Base-by-base conservation (phyloP, 2,888 invertebrate species). In the Sialis lutaria region DNA sequence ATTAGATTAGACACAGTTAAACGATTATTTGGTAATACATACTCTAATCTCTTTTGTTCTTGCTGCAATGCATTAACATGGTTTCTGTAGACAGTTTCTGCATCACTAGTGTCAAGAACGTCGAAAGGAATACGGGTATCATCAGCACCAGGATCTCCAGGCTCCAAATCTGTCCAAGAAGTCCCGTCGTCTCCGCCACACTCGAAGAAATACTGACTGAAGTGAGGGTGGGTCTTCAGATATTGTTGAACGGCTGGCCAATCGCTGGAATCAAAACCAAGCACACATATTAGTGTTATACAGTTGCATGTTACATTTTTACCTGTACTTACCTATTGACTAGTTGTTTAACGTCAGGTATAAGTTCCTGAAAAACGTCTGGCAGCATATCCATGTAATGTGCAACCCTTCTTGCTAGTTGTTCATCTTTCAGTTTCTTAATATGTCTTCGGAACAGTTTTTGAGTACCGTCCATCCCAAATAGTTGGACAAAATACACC, bases 11-110 rank as follows among this genome's bases (percentile, higher is more conserved):
- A 22, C 22, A 22, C 22, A 2, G 22, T 22, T 22, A 2, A 22
- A 4, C 4, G 22, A 22, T 22, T 22, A 22, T 22, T 22, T 22
- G 22, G 22, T 46, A 34, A 44, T 47, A 75, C 86, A 77, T 67
- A 92, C 90, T 93, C 92, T 60, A 86, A 76, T 63, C 90, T 81
- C 60, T 89, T 84, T 59, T 91, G 87, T 62, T 92, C 91, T 60
- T 88, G 88, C 60, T 93, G 90, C 49, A 96, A 73, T 49, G 87
- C 84, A 60, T 89, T 91, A 47, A 92, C 76, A 64, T 87, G 91
- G 56, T 89, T 89, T 60, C 88, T 84, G 67, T 89, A 96, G 12
- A 90, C 87, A 5, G 82, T 82, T 60, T 93, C 92, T 1, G 93
- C 92, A 63, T 95, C 93, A 46, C 82, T 79, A 1, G 89, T 85